Base-by-base conservation (phyloP, 2,888 invertebrate species). In the Pristionchus fissidentatus region DNA sequence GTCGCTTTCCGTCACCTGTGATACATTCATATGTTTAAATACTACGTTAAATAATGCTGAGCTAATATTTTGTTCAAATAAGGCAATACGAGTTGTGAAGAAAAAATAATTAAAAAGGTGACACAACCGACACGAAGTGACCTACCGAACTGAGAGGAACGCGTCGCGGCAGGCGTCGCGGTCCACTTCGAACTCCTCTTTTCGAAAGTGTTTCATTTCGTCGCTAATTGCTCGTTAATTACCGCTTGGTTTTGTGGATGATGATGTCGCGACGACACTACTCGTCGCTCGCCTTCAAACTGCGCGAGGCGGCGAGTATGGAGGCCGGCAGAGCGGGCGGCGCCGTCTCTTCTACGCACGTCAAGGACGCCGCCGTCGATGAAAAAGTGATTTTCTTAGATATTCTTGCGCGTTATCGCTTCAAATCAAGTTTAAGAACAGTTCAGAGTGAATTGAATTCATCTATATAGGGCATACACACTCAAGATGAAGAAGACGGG, bases 1-100 rank as follows among this genome's bases (percentile, higher is more conserved):
- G 38, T 66, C 15, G 35, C 35, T 66, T 38, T 66, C 19, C 66
- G 66, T 41, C 66, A 43, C 38, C 75, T 75, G 75, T 49, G 75
- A 75, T 75, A 75, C 75, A 75, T 75, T 75, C 46, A n/a, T 75
- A 75, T 75, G 49, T 75, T 75, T 49, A 75, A 29, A 75, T 75
- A 46, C 43, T 32, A 43, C 19, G 41, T 46, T 46, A 75, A 75
- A 75, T 75, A 26, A 26, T 26, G 29, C 29, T 41, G 19, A 41
- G 15, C 22, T 10, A 15, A 49, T 70, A 35, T 43, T 29, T 26
- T 22, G n/a, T 38, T 26, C 15, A 52, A 52, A 52, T 52, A 52
- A 38, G 22, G 41, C 38, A 0, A 66, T 7, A 38, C 13, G 55
- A 55, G 41, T 8, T 38, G n/a, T n/a, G n/a, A n/a, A 22, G 4